phyloP scores from a whole-genome alignment of 2,797 vertebrate species.

The Gouania willdenowi region DNA sequence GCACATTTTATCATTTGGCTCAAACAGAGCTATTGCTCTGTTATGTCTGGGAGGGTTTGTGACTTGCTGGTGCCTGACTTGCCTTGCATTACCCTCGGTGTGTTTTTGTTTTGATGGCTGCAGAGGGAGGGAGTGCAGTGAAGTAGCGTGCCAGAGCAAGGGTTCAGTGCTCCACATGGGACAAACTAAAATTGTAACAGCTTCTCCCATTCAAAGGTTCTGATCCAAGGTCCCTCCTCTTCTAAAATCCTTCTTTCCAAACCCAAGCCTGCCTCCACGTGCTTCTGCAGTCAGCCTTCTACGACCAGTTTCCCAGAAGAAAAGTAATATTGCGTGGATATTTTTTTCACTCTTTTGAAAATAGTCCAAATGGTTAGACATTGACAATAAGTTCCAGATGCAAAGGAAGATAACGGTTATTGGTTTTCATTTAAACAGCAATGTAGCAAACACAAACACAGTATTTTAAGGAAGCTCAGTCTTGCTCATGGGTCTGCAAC shows the following conservation, averaged over 20 bases:
- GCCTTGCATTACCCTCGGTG: constrained; percentile 4
- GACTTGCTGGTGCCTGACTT: constrained; percentile 19
- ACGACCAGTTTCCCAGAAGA: constrained; percentile 58
- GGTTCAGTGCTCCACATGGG: constrained; percentile 26
- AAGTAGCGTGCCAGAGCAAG: constrained; percentile 57
- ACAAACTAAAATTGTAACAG: constrained; percentile 66
- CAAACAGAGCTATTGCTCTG: constrained; percentile 1
- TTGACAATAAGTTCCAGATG: constrained; percentile 62
- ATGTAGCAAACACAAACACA: constrained; percentile 47
- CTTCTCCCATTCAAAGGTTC: constrained; percentile 39
- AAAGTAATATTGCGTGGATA: constrained; percentile 49
- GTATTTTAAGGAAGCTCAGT: constrained; percentile 44
- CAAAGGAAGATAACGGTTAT: constrained; percentile 11
- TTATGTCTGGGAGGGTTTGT: constrained; percentile 9
- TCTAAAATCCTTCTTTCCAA: constrained; percentile 35
- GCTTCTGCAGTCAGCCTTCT: constrained; percentile 25
- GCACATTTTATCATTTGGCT: too few species aligned
- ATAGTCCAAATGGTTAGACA: too few species aligned
- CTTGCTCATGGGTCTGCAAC: too few species aligned
- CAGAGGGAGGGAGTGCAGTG: constrained; percentile 40
- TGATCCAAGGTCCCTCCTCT: constrained; percentile 34
- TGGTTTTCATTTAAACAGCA: constrained; percentile 15
- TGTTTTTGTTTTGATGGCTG: constrained; percentile 44
- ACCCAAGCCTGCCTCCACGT: constrained; percentile 39
- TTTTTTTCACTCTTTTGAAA: background rate